Percentiles rank a stretch among this genome's conserved stretches.
Conservation (phyloP, 2,113 vertebrate genomes). For the Prionailurus bengalensis region DNA sequence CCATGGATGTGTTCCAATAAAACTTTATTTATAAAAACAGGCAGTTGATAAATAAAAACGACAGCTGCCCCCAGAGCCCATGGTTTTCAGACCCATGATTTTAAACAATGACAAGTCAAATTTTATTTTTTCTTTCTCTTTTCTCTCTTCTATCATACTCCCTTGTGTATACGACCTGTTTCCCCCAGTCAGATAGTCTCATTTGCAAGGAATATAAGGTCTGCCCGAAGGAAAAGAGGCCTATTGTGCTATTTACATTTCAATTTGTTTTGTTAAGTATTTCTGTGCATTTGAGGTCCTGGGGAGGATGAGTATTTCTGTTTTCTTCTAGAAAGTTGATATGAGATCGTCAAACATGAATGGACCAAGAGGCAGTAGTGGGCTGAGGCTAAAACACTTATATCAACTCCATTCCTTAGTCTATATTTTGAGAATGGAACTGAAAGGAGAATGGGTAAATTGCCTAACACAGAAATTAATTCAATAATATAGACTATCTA, state of each 20-base stretch:
- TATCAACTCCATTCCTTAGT: background rate
- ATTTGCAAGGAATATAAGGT: background rate
- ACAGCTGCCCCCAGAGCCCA: background rate
- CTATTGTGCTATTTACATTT: background rate
- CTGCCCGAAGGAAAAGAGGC: background rate
- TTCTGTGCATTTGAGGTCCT: background rate
- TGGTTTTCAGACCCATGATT: background rate
- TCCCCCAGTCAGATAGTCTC: background rate
- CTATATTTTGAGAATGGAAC: conserved; percentile 2
- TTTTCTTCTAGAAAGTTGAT: conserved; percentile 24
- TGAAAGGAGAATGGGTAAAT: background rate
- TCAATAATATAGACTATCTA: background rate
- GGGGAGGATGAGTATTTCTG: background rate
- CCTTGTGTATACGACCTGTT: background rate
- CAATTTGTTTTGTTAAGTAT: background rate
- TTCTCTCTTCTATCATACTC: background rate
- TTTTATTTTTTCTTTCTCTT: background rate
- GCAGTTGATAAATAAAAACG: background rate
- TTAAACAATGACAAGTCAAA: background rate
- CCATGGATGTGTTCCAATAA: background rate
- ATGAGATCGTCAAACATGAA: background rate
- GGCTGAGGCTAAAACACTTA: background rate
- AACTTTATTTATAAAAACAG: background rate
- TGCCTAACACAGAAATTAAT: background rate
- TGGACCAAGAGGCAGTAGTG: background rate